Base-by-base conservation (phyloP, 2,888 invertebrate species). In the Pycnomerus fuliginosus region DNA sequence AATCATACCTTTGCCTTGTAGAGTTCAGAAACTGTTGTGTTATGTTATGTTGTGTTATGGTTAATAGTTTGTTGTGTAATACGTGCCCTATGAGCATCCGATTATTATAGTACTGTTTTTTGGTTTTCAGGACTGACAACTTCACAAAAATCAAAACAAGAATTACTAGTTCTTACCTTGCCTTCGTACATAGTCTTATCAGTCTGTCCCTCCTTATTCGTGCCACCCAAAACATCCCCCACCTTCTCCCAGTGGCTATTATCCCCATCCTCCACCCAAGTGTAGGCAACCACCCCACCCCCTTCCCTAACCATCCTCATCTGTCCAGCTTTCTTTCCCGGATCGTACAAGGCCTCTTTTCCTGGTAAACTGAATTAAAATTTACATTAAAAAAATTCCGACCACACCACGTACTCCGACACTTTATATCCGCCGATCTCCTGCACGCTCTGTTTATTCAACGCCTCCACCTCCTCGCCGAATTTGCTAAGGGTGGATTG, bases 191-290 rank as follows among this genome's bases (percentile, higher is more conserved):
- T 74, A 3, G 85, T 84, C 71, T 90, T 93, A 14, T 87, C 89
- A 0, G 36, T 28, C 13, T 25, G 17, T 2, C 71, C 73, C 4
- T 25, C 25, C 53, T 85, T 82, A 2, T 73, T 74, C 1, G 78
- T 78, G 2, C 84, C 83, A 0, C 96, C 93, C 62, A 91, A 80
- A 2, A 96, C 92, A 66, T 95, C 92, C 0, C 96, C 96, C 10
- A 96, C 76, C 68, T 90, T 85, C 44, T 80, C 80, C 96, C 96
- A 97, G 52, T 68, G 69, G 41, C 69, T 64, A 38, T 63, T 67
- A 17, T 62, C 64, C 74, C 77, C 20, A 73, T 77, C 37, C 72
- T 78, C 44, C 79, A 84, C 89, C 90, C 90, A 91, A 1, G 79
- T 82, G 68, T 93, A 91, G 31, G 89, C 89, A 56, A 85, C 82